Evolutionary conservation across 2,888 invertebrate species (phyloP), one percentile per base, ranked within the genome.

Genomic region (Caenorhabditis sp.): DNA sequence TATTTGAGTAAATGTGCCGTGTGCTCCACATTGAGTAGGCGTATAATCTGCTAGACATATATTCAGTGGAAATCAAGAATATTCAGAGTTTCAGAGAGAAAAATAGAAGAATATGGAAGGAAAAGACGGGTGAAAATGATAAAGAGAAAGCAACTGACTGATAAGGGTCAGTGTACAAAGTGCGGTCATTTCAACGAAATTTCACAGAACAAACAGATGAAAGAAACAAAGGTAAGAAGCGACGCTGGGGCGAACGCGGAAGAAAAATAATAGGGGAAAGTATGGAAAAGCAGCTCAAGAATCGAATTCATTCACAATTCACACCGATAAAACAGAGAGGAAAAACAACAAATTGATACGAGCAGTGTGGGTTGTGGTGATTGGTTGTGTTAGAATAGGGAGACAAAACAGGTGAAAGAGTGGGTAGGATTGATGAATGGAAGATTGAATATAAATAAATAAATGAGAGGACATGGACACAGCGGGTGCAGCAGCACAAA

Each of bases 321-420:
- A 51, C 24, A 24, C 26, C 24, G n/a, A 13, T 51, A 51, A 18
- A 50, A 51, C 51, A 47, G 47, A 18, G 20, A 51, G 20, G 20
- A 18, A 50, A 51, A 51, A 51, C 51, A 51, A 51, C 51, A 51
- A 51, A 51, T 24, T 51, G 51, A 11, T 51, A 50, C 50, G 50
- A 50, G 50, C 50, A 51, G 50, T 5, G 32, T 32, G 32, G n/a
- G n/a, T 32, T 40, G 40, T 40, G 40, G 26, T 20, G 50, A 20
- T 50, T 20, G 50, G 40, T 40, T 40, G 40, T 15, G 26, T 24
- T 24, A 51, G 51, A 51, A 11, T 3, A 1, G 40, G 24, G 13
- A 11, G 13, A 51, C 20, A 50, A n/a, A 13, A 24, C 51, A 51
- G 51, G 51, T 51, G 51, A 26, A 51, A 51, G 13, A 50, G 50